Percentiles rank a stretch among this genome's conserved stretches.
Conservation (phyloP, 2,797 vertebrate species). For the Uromys caudimaculatus region DNA sequence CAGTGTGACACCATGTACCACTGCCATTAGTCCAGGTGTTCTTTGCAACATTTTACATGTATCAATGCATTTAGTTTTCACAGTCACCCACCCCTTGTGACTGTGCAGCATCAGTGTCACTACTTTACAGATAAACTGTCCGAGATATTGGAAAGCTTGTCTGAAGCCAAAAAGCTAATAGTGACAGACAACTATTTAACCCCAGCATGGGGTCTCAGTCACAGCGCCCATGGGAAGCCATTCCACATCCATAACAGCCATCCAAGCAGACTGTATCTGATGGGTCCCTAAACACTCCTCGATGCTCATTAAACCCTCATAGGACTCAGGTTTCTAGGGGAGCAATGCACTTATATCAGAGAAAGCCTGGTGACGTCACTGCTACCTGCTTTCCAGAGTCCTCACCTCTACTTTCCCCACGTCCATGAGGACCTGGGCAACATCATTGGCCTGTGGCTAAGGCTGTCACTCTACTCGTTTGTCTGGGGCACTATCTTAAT, state of each 20-base stretch:
- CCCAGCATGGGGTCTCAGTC: background rate
- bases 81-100: too few species aligned
- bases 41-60: background rate
- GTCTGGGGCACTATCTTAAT: background rate
- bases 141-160: background rate
- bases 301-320: background rate
- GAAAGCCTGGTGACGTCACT: rapidly evolving
- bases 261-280: background rate
- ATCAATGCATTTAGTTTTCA: background rate
- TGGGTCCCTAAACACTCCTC: background rate
- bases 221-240: background rate
- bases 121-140: background rate
- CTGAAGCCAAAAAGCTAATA: background rate
- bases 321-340: background rate
- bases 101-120: rapidly evolving
- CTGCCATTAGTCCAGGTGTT: background rate
- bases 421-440: background rate
- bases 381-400: rapidly evolving
- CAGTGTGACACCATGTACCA: rapidly evolving
- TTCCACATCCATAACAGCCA: background rate
- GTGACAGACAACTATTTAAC: background rate
- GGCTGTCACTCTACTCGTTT: rapidly evolving
- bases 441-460: background rate
- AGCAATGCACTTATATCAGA: background rate
- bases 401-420: background rate